Conservation (phyloP, 2,888 invertebrate species). For the Lottia scabra region DNA sequence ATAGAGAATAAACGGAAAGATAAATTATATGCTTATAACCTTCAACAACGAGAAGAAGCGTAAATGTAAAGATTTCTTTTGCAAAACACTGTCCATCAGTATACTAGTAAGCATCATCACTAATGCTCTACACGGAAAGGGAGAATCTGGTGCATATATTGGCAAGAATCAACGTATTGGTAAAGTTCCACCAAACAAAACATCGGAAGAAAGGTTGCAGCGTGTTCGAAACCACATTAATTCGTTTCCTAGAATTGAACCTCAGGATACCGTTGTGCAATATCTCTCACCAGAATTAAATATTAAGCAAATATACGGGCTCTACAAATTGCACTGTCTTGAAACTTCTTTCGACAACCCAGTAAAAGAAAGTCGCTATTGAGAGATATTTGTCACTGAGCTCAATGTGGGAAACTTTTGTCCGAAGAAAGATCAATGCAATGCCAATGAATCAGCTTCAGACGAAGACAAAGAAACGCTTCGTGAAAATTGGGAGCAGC, state of each 20-base stretch:
- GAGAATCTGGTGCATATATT: not conserved
- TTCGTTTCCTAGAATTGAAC: conserved; percentile 3
- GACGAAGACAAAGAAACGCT: too few relatives aligned
- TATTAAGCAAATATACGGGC: not conserved
- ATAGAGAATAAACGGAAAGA: too few relatives aligned
- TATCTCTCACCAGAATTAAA: not conserved
- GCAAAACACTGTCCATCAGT: not conserved
- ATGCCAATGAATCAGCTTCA: not conserved
- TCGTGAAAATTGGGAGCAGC: too few relatives aligned
- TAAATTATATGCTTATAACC: too few relatives aligned
- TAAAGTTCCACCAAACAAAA: conserved; percentile 4
- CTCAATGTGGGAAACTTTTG: too few relatives aligned
- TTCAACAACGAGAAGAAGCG: not conserved
- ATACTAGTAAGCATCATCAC: not conserved
- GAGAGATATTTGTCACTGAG: conserved; percentile 5
- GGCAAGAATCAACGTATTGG: not conserved
- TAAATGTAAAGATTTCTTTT: too few relatives aligned
- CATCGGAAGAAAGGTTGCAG: not conserved
- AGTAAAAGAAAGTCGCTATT: not conserved
- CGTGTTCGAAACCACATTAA: not conserved
- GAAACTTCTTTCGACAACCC: not conserved
- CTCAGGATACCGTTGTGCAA: not conserved
- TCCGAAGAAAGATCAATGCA: too few relatives aligned
- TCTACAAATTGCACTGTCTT: not conserved
- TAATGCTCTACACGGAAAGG: not conserved